phyloP scores from a whole-genome alignment of 2,888 invertebrate species.

The Allygus modestus region DNA sequence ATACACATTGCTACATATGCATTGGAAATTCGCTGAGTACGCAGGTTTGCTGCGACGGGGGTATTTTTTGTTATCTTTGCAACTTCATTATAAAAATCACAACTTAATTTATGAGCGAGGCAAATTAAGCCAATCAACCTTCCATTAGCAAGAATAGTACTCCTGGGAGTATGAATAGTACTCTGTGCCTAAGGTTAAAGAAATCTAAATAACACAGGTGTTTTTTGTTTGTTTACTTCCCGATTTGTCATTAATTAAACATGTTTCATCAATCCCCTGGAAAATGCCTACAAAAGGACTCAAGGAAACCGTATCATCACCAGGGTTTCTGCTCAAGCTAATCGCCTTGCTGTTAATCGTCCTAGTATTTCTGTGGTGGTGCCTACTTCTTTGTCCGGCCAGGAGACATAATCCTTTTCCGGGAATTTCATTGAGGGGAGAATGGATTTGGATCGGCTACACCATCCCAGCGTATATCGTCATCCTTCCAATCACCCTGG shows the following conservation, averaged over 20 bases:
- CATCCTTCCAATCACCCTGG: background rate
- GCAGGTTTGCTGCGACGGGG: too few relatives aligned
- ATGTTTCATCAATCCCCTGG: background rate
- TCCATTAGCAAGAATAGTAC: too few relatives aligned
- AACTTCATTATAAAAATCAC: too few relatives aligned
- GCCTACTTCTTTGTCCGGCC: background rate
- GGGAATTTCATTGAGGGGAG: background rate
- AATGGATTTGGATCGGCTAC: background rate
- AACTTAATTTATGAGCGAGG: too few relatives aligned
- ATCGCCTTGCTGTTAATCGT: background rate
- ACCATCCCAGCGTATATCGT: conserved; percentile 24
- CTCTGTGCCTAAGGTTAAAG: too few relatives aligned
- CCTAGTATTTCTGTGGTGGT: background rate
- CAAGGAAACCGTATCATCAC: background rate
- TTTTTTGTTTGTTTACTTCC: background rate
- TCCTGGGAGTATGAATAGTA: too few relatives aligned
- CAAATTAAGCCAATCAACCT: too few relatives aligned
- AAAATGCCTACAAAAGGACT: background rate
- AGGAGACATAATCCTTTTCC: background rate
- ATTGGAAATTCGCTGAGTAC: too few relatives aligned
- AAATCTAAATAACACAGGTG: background rate
- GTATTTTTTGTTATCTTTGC: too few relatives aligned
- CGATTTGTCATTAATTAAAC: background rate
- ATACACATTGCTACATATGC: too few relatives aligned
- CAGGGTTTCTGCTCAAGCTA: background rate